phyloP scores from a whole-genome alignment of 2,888 invertebrate species.

The Hedychridium roseum region DNA sequence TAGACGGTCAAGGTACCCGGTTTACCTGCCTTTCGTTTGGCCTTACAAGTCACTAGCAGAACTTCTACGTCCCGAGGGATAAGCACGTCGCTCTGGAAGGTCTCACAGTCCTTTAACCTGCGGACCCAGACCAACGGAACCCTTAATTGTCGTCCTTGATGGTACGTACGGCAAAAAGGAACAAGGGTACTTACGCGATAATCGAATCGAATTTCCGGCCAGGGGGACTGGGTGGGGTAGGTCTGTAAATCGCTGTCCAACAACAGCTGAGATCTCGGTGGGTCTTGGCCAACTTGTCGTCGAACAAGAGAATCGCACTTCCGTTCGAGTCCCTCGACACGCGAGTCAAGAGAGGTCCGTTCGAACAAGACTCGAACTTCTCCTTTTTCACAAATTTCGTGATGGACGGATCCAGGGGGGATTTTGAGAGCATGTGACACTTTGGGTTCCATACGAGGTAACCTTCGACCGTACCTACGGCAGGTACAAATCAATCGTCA shows the following conservation, averaged over 20 bases:
- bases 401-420: constrained; percentile 69
- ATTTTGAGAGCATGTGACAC: constrained; percentile 68
- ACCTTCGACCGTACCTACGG: constrained; percentile 50
- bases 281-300: constrained; percentile 54
- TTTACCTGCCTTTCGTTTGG: constrained; percentile 40
- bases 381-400: constrained; percentile 66
- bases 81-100: constrained; percentile 60
- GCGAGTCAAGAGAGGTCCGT: constrained; percentile 42
- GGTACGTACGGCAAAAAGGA: constrained; percentile 8
- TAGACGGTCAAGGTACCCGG: too few species aligned
- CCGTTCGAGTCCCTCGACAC: constrained; percentile 41
- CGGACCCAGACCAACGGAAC: too few species aligned
- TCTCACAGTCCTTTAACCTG: constrained; percentile 65
- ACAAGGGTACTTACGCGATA: constrained; percentile 46
- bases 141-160: too few species aligned
- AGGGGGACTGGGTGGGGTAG: too few species aligned
- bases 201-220: constrained; percentile 53
- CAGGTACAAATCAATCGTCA: not conserved
- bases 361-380: constrained; percentile 67
- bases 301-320: constrained; percentile 40
- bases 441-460: constrained; percentile 69
- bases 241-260: constrained; percentile 69
- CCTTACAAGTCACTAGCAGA: constrained; percentile 66
- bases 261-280: constrained; percentile 69
- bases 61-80: constrained; percentile 62